Evolutionary conservation across 2,888 invertebrate genomes (phyloP).

Genomic region (Quadriops clusia): DNA sequence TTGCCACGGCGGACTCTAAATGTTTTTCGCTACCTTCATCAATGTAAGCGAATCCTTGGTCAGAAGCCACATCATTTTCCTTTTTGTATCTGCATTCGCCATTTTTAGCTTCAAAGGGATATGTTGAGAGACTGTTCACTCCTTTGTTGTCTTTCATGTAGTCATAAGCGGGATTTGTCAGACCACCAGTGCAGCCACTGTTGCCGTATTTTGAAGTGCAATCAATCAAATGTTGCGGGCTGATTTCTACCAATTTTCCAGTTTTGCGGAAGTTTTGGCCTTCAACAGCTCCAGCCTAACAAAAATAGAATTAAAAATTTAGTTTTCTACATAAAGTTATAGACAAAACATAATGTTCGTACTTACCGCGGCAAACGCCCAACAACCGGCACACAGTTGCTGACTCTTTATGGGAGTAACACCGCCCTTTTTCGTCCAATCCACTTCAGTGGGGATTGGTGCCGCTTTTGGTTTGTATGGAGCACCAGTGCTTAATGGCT

Average conservation of each 20-base stretch:
- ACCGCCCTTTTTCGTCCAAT: conserved; percentile 33
- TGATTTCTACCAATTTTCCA: conserved; percentile 38
- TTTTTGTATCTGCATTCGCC: conserved; percentile 19
- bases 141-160: conserved; percentile 41
- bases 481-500: conserved; percentile 3
- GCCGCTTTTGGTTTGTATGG: conserved; percentile 20
- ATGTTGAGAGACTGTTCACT: conserved; percentile 43
- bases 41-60: conserved; percentile 61
- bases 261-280: conserved; percentile 41
- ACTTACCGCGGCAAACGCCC: conserved; percentile 35
- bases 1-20: conserved; percentile 68
- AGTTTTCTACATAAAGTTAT: conserved; percentile 31
- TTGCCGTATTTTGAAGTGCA: conserved; percentile 41
- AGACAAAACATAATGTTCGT: conserved; percentile 2
- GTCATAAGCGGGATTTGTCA: conserved; percentile 41
- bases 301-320: conserved; percentile 37
- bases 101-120: conserved; percentile 39
- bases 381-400: conserved; percentile 32
- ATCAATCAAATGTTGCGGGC: conserved; percentile 46
- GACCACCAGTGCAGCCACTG: conserved; percentile 43
- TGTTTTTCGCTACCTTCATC: conserved; percentile 60
- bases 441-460: conserved; percentile 27
- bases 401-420: conserved; percentile 31
- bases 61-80: conserved; percentile 4
- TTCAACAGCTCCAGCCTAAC: conserved; percentile 46